These are phyloP conservation scores for Ciconia maguari DNA, from an alignment of 2,113 vertebrate genomes.

Conservation along the genomic window DNA sequence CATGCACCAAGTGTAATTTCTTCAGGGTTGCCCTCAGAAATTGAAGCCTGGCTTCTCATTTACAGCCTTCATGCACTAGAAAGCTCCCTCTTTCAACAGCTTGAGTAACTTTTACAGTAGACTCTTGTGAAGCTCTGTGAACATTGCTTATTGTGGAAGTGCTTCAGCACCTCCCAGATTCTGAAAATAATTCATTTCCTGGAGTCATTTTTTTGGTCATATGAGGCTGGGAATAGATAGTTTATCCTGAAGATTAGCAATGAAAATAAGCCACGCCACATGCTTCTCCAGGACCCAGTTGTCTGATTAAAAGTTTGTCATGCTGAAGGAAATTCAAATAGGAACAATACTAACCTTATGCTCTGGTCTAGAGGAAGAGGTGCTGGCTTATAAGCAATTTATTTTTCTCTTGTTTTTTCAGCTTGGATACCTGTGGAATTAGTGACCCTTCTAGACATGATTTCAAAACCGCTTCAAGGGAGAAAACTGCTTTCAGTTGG, in stretches of 20 bases:
- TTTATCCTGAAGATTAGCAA: not conserved
- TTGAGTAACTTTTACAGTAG: not conserved
- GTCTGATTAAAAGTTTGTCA: not conserved
- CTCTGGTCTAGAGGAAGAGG: not conserved
- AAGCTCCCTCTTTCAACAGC: not conserved
- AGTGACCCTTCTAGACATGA: conserved; percentile 30
- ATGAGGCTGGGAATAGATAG: not conserved
- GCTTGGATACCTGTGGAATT: conserved; percentile 25
- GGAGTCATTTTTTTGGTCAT: not conserved
- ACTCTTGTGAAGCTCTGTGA: not conserved
- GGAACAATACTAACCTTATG: not conserved
- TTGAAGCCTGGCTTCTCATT: not conserved
- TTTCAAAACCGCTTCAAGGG: not conserved
- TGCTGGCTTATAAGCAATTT: not conserved
- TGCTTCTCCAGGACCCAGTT: not conserved
- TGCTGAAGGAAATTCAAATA: not conserved
- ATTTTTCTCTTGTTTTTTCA: conserved; percentile 40
- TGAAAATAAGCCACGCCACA: not conserved
- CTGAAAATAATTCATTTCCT: not conserved
- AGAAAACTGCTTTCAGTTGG: conserved; percentile 37
- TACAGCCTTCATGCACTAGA: not conserved
- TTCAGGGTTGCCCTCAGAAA: not conserved
- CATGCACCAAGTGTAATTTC: not conserved
- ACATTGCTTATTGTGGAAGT: not conserved
- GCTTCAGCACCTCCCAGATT: not conserved